Percentiles rank a stretch among this genome's conserved stretches.
These are phyloP conservation scores for Solea senegalensis DNA, from an alignment of 2,113 vertebrate species.

Conservation along the genomic window DNA sequence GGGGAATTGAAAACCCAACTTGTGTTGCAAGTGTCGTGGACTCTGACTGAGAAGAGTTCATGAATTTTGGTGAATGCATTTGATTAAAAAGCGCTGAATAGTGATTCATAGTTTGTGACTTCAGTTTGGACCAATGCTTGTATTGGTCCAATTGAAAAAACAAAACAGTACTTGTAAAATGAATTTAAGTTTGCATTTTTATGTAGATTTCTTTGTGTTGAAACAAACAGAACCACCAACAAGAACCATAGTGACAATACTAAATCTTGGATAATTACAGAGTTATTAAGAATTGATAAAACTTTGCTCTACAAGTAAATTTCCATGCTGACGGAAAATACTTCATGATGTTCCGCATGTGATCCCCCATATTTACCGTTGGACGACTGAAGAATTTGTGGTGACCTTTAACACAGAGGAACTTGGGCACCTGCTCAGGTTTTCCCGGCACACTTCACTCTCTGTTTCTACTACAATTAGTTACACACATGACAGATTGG, in stretches of 20 bases:
- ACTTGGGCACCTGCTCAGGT: slow-evolving; percentile 17
- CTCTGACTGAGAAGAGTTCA: too few species aligned
- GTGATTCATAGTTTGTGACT: too few species aligned
- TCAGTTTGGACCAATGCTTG: too few species aligned
- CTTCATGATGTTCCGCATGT: neutral
- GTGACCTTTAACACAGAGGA: slow-evolving; percentile 32
- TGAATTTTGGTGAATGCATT: too few species aligned
- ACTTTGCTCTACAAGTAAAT: neutral
- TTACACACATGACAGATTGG: slow-evolving; percentile 2
- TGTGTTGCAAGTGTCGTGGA: too few species aligned
- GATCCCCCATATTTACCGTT: slow-evolving; percentile 2
- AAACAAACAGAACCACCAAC: too few species aligned
- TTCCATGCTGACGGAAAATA: neutral
- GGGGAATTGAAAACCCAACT: too few species aligned
- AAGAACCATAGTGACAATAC: neutral
- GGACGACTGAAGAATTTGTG: neutral
- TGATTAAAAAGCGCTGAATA: too few species aligned
- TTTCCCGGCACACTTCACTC: slow-evolving; percentile 22
- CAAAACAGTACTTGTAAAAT: too few species aligned
- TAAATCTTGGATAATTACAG: neutral
- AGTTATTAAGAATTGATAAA: neutral
- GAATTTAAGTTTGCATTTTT: too few species aligned
- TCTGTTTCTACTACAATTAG: slow-evolving; percentile 24
- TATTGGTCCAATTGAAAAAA: too few species aligned
- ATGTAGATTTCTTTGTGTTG: too few species aligned